A percentile compares a stretch with the other conserved stretches of the same genome.
These are phyloP conservation scores for Empis stercorea DNA, from an alignment of 2,888 invertebrate genomes.

Conservation along the genomic window DNA sequence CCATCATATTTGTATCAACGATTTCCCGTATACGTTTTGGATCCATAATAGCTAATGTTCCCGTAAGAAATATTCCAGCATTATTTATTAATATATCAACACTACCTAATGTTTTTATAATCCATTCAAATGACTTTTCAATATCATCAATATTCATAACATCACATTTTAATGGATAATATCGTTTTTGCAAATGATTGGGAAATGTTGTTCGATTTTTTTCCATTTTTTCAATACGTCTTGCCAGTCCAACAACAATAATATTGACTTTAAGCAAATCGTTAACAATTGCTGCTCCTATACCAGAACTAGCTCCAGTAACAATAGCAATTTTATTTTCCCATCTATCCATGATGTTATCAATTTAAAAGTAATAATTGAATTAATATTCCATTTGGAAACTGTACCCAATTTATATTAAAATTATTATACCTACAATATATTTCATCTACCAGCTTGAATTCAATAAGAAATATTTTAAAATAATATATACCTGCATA, in stretches of 20 bases:
- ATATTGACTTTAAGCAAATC: constrained; percentile 39
- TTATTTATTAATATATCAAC: constrained; percentile 48
- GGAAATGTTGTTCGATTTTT: constrained; percentile 20
- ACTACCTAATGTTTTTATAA: constrained; percentile 40
- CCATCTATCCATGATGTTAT: constrained; percentile 39
- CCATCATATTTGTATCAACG: constrained; percentile 39
- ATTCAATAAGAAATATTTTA: too few species aligned
- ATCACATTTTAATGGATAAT: constrained; percentile 35
- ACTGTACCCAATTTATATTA: too few species aligned
- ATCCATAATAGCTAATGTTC: constrained; percentile 25
- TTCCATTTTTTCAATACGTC: constrained; percentile 35
- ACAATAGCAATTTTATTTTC: constrained; percentile 46
- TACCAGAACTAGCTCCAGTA: constrained; percentile 50
- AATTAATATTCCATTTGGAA: constrained; percentile 6
- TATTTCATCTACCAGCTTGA: too few species aligned
- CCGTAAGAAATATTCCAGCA: constrained; percentile 37
- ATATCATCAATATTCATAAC: constrained; percentile 43
- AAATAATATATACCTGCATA: too few species aligned
- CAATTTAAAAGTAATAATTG: constrained; percentile 5
- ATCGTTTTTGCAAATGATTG: constrained; percentile 14
- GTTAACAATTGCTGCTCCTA: constrained; percentile 40
- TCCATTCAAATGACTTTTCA: constrained; percentile 38
- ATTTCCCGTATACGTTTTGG: constrained; percentile 22
- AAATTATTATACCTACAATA: too few species aligned
- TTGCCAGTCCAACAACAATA: constrained; percentile 42